phyloP scores from a whole-genome alignment of 2,797 vertebrate species.

The Loris lydekkerianus region DNA sequence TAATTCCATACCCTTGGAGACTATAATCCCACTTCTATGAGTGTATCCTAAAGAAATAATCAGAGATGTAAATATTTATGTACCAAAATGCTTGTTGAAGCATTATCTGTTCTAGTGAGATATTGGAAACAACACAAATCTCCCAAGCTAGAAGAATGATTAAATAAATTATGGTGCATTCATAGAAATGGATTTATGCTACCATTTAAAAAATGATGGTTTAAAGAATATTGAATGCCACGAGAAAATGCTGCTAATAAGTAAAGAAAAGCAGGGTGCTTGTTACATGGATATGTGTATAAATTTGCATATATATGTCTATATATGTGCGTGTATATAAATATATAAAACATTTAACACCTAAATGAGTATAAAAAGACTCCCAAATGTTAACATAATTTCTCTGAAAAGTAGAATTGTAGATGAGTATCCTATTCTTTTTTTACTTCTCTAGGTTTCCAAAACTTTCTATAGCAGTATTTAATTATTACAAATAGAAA shows the following conservation, averaged over 20 bases:
- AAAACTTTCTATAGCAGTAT: not conserved
- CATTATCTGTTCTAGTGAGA: not conserved
- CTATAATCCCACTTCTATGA: no score
- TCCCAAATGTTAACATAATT: not conserved
- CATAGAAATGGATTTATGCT: not conserved
- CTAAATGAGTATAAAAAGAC: not conserved
- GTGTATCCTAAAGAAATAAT: not conserved
- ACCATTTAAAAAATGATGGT: not conserved
- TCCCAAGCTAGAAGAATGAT: not conserved
- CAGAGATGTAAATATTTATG: not conserved
- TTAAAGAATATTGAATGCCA: not conserved
- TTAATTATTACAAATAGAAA: slow-evolving; percentile 1
- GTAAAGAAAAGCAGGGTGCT: not conserved
- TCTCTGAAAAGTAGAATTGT: not conserved
- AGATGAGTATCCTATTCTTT: not conserved
- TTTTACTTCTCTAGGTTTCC: not conserved
- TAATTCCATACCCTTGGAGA: not conserved
- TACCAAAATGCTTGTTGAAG: not conserved
- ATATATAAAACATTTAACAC: not conserved
- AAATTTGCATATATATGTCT: not conserved
- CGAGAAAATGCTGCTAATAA: not conserved
- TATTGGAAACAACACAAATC: not conserved
- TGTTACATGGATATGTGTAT: no score
- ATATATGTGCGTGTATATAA: no score
- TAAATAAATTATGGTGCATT: not conserved